These are phyloP conservation scores for Keiferia lycopersicella DNA, from an alignment of 2,888 invertebrate species.

Conservation along the genomic window DNA sequence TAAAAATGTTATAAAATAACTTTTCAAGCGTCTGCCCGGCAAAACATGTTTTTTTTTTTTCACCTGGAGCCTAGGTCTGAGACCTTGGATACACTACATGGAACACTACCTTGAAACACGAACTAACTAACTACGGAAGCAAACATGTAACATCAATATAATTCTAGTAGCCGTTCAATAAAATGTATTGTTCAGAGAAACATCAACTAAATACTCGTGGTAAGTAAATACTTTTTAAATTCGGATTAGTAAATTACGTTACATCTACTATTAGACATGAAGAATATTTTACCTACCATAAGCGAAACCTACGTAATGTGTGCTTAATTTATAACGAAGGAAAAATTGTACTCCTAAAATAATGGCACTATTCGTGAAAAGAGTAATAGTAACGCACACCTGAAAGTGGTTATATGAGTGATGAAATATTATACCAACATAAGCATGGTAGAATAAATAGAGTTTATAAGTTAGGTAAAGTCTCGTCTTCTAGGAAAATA, in stretches of 20 bases:
- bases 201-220: neutral
- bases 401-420: too few relatives aligned
- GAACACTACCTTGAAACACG: neutral
- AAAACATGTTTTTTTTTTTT: neutral
- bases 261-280: neutral
- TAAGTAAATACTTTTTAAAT: too few relatives aligned
- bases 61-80: neutral
- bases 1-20: too few relatives aligned
- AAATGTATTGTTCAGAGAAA: neutral
- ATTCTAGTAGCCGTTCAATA: neutral
- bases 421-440: too few relatives aligned
- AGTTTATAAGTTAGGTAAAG: too few relatives aligned
- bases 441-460: too few relatives aligned
- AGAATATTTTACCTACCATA: neutral
- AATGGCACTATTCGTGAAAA: too few relatives aligned
- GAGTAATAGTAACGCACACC: too few relatives aligned
- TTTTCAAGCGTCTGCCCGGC: neutral
- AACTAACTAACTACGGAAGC: neutral
- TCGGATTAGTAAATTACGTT: neutral
- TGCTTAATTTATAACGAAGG: too few relatives aligned
- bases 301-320: too few relatives aligned
- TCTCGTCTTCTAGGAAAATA: too few relatives aligned
- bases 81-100: neutral
- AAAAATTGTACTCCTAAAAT: too few relatives aligned
- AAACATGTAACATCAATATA: constrained; percentile 1